A percentile compares a stretch with the other conserved stretches of the same genome.
phyloP scores from a whole-genome alignment of 2,888 invertebrate genomes.

The Apantesis nais region DNA sequence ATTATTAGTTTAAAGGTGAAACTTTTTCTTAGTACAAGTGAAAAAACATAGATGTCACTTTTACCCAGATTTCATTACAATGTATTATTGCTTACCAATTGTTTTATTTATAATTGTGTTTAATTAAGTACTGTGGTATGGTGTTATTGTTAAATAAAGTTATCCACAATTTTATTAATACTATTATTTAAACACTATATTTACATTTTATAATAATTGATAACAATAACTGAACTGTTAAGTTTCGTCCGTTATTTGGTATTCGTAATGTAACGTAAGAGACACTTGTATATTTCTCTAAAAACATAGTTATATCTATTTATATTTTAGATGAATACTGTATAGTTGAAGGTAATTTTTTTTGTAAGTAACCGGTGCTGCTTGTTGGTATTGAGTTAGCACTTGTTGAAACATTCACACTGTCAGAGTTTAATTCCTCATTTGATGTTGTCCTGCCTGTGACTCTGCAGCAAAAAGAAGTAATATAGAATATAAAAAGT shows the following conservation, averaged over 20 bases:
- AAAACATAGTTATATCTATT: background rate
- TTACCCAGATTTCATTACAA: background rate
- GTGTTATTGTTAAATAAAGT: too few relatives aligned
- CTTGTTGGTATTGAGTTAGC: constrained; percentile 26
- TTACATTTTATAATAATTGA: background rate
- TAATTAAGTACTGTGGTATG: background rate
- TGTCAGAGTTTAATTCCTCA: background rate
- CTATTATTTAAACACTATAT: background rate
- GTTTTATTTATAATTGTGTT: background rate
- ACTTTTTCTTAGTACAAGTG: background rate
- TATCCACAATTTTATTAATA: background rate
- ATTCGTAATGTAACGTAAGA: background rate
- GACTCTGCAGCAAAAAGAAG: background rate
- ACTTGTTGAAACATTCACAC: constrained; percentile 21
- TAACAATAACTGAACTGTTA: too few relatives aligned
- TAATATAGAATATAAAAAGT: background rate
- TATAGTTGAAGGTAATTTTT: constrained; percentile 60
- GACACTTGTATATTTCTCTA: background rate
- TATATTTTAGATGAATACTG: constrained; percentile 66
- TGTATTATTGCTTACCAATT: too few relatives aligned
- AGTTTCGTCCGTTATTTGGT: too few relatives aligned
- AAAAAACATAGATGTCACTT: background rate
- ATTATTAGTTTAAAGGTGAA: background rate
- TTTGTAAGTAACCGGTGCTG: constrained; percentile 48
- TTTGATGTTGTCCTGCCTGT: background rate